Evolutionary conservation across 2,113 vertebrate species (phyloP).

Genomic region (Climacteris rufus): DNA sequence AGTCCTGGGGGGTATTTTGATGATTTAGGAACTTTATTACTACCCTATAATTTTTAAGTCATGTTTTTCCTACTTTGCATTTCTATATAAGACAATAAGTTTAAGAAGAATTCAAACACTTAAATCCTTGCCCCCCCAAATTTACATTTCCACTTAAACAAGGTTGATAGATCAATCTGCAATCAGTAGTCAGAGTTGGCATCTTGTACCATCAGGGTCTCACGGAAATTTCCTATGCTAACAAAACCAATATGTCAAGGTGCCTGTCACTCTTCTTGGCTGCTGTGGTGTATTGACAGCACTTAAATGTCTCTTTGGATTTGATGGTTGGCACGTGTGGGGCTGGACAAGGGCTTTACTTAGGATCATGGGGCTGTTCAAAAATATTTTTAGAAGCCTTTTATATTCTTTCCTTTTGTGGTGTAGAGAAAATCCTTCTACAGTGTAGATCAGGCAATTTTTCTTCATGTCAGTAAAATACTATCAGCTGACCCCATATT

Average conservation of each 20-base stretch:
- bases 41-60: not conserved
- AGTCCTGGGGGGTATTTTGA: not conserved
- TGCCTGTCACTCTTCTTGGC: not conserved
- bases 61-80: not conserved
- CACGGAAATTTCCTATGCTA: not conserved
- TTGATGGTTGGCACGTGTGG: not conserved
- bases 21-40: not conserved
- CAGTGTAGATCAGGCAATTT: not conserved
- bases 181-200: not conserved
- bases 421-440: not conserved
- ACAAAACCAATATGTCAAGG: not conserved
- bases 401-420: not conserved
- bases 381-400: not conserved
- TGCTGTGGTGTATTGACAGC: not conserved
- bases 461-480: not conserved
- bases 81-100: not conserved
- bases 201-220: not conserved
- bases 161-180: not conserved
- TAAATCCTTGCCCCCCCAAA: not conserved
- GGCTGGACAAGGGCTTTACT: not conserved
- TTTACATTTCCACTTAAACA: not conserved
- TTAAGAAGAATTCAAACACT: not conserved
- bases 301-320: not conserved
- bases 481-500: not conserved
- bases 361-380: not conserved